A percentile compares a stretch with the other conserved stretches of the same genome.
phyloP scores from a whole-genome alignment of 2,888 invertebrate species.

The Pyrrhia umbra region DNA sequence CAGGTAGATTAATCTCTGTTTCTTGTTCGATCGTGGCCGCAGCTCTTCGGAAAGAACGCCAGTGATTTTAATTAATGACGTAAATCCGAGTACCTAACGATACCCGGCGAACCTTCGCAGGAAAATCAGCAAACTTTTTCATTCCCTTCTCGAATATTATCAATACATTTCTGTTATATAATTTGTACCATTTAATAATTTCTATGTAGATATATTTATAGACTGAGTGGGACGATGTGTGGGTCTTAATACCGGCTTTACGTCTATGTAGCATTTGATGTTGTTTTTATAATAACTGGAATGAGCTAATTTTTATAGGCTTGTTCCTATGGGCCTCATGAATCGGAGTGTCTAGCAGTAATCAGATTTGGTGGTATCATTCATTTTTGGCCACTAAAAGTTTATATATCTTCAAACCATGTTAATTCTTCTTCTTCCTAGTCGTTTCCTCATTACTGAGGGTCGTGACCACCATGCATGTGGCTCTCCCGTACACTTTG shows the following conservation, averaged over 20 bases:
- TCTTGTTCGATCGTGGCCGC: background rate
- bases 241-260: slow-evolving; percentile 47
- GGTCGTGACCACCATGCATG: too few species aligned
- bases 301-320: background rate
- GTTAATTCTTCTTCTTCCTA: too few species aligned
- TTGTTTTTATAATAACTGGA: background rate
- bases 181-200: slow-evolving; percentile 40
- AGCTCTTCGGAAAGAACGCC: background rate
- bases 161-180: slow-evolving; percentile 21
- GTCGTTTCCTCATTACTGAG: too few species aligned
- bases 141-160: slow-evolving; percentile 28
- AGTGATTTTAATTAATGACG: slow-evolving; percentile 6
- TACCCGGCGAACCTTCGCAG: background rate
- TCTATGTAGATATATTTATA: slow-evolving; percentile 39
- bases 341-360: too few species aligned
- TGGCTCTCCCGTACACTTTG: too few species aligned
- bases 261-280: slow-evolving; percentile 18
- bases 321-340: background rate
- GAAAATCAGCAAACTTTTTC: background rate
- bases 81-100: slow-evolving; percentile 17
- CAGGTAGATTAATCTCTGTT: background rate
- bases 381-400: too few species aligned
- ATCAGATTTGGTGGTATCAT: too few species aligned
- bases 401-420: too few species aligned
- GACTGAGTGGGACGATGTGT: slow-evolving; percentile 47